Evolutionary conservation across 1,140 invertebrate species (phyloP).

Genomic region (Drosophila fuyamai): DNA sequence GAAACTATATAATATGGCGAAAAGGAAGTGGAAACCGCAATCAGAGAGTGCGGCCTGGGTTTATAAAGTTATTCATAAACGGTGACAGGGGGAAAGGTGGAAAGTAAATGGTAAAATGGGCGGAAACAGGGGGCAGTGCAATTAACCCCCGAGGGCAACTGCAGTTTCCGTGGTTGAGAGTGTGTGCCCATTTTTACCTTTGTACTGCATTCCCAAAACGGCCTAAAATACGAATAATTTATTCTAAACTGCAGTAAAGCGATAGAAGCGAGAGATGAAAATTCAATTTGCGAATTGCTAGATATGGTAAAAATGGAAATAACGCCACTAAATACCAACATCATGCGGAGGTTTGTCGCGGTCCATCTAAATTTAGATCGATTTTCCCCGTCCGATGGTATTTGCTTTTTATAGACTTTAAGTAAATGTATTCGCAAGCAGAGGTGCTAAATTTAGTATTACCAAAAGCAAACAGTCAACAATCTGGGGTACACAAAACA

Average conservation of each 20-base stretch:
- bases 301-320: conserved; percentile 17
- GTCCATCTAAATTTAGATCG: conserved; percentile 41
- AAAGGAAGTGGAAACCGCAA: conserved; percentile 38
- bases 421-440: conserved; percentile 38
- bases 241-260: conserved; percentile 21
- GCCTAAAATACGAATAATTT: conserved; percentile 12
- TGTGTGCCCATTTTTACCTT: conserved; percentile 7
- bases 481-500: conserved; percentile 39
- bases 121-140: conserved; percentile 13
- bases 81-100: background rate
- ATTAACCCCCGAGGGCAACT: conserved; percentile 52
- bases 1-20: conserved; percentile 37
- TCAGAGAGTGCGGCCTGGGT: conserved; percentile 19
- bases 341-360: background rate
- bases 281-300: conserved; percentile 25
- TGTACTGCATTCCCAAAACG: background rate
- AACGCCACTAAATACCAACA: conserved; percentile 19
- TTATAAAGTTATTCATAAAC: conserved; percentile 39
- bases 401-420: conserved; percentile 38
- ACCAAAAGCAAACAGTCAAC: conserved; percentile 44
- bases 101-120: conserved; percentile 2
- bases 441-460: conserved; percentile 37
- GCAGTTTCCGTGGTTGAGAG: conserved; percentile 19
- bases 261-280: conserved; percentile 9
- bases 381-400: conserved; percentile 25